Conservation (phyloP, 2,797 vertebrate species). For the Gastrophryne carolinensis region DNA sequence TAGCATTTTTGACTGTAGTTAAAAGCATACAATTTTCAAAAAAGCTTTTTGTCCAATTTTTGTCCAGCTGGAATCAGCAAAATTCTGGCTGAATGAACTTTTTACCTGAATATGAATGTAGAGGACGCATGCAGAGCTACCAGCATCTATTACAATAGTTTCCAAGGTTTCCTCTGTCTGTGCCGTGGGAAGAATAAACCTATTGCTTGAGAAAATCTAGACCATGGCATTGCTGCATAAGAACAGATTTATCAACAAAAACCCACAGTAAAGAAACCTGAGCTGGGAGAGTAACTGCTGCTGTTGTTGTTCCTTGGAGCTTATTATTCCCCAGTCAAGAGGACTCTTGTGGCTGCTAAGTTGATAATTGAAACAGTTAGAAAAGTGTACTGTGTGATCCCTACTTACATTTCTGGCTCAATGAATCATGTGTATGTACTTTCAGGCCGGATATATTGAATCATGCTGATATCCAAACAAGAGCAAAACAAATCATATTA, state of each 20-base stretch:
- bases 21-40: no score
- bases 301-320: background rate
- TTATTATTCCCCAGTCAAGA: conserved; percentile 18
- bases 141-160: background rate
- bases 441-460: background rate
- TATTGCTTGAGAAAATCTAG: background rate
- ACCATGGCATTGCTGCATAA: background rate
- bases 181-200: background rate
- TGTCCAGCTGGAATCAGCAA: no score
- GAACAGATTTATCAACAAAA: background rate
- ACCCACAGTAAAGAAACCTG: conserved; percentile 1
- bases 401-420: background rate
- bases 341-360: conserved; percentile 15
- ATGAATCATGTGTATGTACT: background rate
- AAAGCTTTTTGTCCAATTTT: no score
- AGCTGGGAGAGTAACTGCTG: background rate
- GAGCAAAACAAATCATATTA: background rate
- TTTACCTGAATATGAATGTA: no score
- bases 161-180: background rate
- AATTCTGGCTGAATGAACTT: no score
- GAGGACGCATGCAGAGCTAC: background rate
- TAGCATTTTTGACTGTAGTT: no score
- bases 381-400: background rate
- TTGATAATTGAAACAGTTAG: conserved; percentile 20
- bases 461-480: background rate